Conservation (phyloP, 92 coral and sea anemone species). For the Palythoa caribaeorum region DNA sequence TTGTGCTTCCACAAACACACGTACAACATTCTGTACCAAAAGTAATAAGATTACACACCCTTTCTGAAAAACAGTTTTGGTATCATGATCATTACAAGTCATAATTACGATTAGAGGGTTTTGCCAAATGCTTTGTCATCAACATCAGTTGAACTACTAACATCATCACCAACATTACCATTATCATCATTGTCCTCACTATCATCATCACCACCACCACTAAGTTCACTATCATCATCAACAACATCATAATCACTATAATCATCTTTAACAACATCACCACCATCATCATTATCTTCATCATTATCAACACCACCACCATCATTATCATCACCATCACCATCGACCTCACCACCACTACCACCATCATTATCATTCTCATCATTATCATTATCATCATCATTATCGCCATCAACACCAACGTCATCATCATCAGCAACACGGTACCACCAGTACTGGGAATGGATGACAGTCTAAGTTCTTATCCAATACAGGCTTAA, state of each 20-base stretch:
- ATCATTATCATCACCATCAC: not conserved
- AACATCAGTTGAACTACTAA: not conserved
- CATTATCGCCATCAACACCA: too few relatives aligned
- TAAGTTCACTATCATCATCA: not conserved
- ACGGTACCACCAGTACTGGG: too few relatives aligned
- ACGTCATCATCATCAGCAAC: too few relatives aligned
- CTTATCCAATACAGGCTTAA: too few relatives aligned
- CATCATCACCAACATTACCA: not conserved
- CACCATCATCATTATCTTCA: too few relatives aligned
- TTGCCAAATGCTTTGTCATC: not conserved
- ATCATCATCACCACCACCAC: not conserved
- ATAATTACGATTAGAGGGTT: too few relatives aligned
- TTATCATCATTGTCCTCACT: not conserved
- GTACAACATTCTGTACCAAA: slow-evolving; percentile 83
- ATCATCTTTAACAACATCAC: not conserved
- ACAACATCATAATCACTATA: not conserved
- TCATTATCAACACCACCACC: too few relatives aligned
- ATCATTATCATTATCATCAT: too few relatives aligned
- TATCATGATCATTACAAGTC: not conserved
- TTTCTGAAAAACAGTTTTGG: not conserved
- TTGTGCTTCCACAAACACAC: slow-evolving; percentile 91
- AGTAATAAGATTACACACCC: not conserved
- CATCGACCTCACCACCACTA: not conserved
- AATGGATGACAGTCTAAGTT: too few relatives aligned
- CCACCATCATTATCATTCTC: not conserved